These are phyloP conservation scores for Laodelphax striatellus DNA, from an alignment of 1,140 invertebrate genomes.

Conservation along the genomic window DNA sequence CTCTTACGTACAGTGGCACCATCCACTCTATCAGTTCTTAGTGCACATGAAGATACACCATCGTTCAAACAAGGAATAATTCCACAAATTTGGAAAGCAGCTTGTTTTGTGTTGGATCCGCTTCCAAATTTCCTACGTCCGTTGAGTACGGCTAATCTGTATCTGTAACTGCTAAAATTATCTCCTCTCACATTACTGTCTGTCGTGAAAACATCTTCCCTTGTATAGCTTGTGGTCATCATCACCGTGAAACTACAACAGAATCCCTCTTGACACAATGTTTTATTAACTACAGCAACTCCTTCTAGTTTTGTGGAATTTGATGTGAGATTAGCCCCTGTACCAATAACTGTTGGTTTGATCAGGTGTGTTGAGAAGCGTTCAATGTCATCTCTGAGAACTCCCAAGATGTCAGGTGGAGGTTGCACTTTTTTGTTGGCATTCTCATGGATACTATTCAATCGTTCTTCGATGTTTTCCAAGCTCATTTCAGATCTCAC, in stretches of 20 bases:
- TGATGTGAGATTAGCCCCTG: no score
- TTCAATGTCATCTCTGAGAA: no score
- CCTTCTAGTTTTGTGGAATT: no score
- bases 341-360: no score
- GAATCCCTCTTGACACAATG: no score
- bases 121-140: not conserved
- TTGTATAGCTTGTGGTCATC: no score
- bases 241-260: no score
- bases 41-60: not conserved
- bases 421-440: no score
- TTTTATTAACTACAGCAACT: no score
- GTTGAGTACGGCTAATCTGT: not conserved
- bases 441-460: not conserved
- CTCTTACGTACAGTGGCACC: not conserved
- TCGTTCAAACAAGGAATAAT: not conserved
- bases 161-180: not conserved
- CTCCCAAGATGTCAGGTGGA: no score
- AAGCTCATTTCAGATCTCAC: not conserved
- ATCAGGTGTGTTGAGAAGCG: no score
- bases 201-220: no score
- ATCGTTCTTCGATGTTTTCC: not conserved
- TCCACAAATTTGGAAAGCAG: not conserved
- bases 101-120: not conserved
- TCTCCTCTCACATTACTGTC: not conserved
- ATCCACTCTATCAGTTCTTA: not conserved